Evolutionary conservation across 2,113 vertebrate species (phyloP).

Genomic region (Salvator merianae): DNA sequence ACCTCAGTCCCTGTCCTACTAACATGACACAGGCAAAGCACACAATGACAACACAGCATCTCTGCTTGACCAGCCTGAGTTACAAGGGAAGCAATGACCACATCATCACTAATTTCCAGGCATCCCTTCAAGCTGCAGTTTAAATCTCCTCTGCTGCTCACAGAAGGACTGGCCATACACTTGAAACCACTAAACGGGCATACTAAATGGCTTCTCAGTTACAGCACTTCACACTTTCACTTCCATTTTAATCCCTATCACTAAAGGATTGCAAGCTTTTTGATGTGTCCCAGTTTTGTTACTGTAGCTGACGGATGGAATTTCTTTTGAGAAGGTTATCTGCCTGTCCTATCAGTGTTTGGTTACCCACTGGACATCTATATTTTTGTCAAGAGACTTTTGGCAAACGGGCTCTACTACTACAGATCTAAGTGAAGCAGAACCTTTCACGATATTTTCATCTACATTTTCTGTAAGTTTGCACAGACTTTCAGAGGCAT

Average conservation of each 20-base stretch:
- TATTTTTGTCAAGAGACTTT: constrained; percentile 25
- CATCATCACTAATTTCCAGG: no score
- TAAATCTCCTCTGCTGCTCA: not conserved
- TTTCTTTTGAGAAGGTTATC: constrained; percentile 48
- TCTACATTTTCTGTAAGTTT: not conserved
- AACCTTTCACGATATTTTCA: not conserved
- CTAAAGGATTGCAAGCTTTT: constrained; percentile 13
- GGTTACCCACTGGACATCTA: constrained; percentile 17
- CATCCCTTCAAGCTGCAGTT: not conserved
- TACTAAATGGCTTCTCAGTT: constrained; percentile 3
- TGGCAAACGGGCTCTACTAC: not conserved
- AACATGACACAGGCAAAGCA: not conserved
- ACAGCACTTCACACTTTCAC: constrained; percentile 8
- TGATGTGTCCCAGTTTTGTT: constrained; percentile 29
- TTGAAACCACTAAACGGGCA: not conserved
- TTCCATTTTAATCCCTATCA: constrained; percentile 13
- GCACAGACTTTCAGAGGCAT: not conserved
- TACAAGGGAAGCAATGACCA: not conserved
- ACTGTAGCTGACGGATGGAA: constrained; percentile 14
- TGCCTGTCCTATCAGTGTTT: constrained; percentile 33
- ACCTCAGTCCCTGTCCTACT: not conserved
- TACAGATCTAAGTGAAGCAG: not conserved
- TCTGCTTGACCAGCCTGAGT: not conserved
- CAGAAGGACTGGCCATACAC: not conserved
- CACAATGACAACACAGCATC: not conserved